Evolutionary conservation across 1,140 invertebrate species (phyloP), one percentile per base, ranked within the genome.

Genomic region (Melipona quadrifasciata): DNA sequence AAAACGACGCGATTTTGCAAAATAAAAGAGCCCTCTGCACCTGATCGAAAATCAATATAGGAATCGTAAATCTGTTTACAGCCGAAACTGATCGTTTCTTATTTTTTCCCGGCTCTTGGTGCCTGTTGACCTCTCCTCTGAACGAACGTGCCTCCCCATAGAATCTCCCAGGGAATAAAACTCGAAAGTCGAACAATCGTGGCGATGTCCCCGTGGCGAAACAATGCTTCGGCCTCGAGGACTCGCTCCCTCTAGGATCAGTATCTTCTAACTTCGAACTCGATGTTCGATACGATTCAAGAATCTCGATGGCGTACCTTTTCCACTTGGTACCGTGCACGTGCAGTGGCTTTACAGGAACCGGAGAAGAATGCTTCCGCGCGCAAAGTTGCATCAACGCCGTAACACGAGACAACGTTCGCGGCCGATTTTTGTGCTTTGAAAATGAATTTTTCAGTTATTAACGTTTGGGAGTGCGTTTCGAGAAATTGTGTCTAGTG

Each of bases 11-110:
- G 72, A 88, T 86, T 89, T 88, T 88, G n/a, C 71, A 82, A 89
- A 86, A 89, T 80, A 89, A 86, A 89, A 80, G 84, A 86, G 39
- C 65, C 65, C 8, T 74, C 72, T 57, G 67, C 51, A 57, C 4
- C 55, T 83, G 83, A 89, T 89, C 85, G 83, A 86, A 88, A 89
- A 89, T 89, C 87, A 79, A 88, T 89, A 67, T 83, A 83, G 31
- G 58, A 67, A 47, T 39, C n/a, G 76, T 89, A 87, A 89, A 89
- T 76, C 74, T 76, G 75, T 89, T 89, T 89, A 89, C 84, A 83
- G 27, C 47, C 16, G 27, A 27, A 58, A 53, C 24, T 24, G 70
- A 64, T 73, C 65, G 68, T 76, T 78, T 55, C 68, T 88, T 80
- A 89, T 88, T 88, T 64, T 80, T 67, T 76, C 79, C 82, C 58